Conservation (phyloP, 2,113 vertebrate genomes). For the Columba livia region DNA sequence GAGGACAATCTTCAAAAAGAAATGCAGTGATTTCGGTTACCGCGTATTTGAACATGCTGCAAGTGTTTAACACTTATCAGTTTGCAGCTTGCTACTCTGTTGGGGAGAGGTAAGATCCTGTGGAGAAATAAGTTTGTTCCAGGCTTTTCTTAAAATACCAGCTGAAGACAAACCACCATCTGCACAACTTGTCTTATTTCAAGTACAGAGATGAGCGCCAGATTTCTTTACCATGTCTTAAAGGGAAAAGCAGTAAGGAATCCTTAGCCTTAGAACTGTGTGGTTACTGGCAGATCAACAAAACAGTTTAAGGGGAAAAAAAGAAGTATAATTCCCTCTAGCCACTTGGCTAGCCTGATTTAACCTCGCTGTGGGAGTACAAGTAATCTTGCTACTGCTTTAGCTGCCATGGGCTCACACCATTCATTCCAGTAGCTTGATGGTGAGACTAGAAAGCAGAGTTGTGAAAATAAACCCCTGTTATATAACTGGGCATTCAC, state of each 20-base stretch:
- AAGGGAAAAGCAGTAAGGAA: slow-evolving; percentile 49
- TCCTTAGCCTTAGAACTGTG: slow-evolving; percentile 24
- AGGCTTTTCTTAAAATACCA: slow-evolving; percentile 64
- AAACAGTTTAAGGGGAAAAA: background rate
- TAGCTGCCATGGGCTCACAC: slow-evolving; percentile 17
- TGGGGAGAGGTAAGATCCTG: slow-evolving; percentile 45
- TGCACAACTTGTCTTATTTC: slow-evolving; percentile 51
- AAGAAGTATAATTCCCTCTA: slow-evolving; percentile 34
- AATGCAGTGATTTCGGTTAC: background rate
- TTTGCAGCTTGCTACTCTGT: slow-evolving; percentile 17
- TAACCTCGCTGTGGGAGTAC: slow-evolving; percentile 31
- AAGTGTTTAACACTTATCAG: background rate
- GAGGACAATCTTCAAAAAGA: background rate
- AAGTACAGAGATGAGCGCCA: slow-evolving; percentile 31
- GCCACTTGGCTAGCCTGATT: slow-evolving; percentile 47
- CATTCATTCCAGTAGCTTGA: slow-evolving; percentile 30
- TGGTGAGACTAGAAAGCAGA: background rate
- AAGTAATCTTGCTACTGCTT: slow-evolving; percentile 41
- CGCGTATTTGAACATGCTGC: background rate
- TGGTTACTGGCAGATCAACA: slow-evolving; percentile 62
- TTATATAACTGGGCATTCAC: background rate
- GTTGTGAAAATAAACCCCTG: background rate
- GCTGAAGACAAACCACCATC: slow-evolving; percentile 58
- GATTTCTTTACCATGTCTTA: slow-evolving; percentile 52
- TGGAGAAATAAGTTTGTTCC: slow-evolving; percentile 31